Percentiles rank a stretch among this genome's conserved stretches.
Evolutionary conservation across 2,888 invertebrate species (phyloP).

Genomic region (Polydesmus complanatus): DNA sequence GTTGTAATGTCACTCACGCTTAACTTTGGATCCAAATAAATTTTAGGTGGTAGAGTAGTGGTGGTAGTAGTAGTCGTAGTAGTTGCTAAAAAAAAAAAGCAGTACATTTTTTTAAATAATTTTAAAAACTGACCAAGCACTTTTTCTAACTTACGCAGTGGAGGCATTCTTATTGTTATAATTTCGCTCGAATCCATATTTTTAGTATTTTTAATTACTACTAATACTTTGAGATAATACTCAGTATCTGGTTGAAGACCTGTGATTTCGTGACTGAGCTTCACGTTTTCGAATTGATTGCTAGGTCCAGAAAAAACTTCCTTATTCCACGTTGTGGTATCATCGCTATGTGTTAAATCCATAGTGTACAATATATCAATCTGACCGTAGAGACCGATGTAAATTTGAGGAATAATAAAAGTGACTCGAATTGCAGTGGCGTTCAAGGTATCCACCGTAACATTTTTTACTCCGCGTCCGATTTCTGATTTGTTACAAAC

Average conservation of each 20-base stretch:
- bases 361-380: constrained; percentile 71
- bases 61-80: constrained; percentile 31
- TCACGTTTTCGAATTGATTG: constrained; percentile 68
- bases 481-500: constrained; percentile 18
- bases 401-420: constrained; percentile 64
- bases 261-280: constrained; percentile 67
- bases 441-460: constrained; percentile 48
- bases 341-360: constrained; percentile 33
- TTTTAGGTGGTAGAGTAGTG: constrained; percentile 44
- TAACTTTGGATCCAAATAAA: constrained; percentile 57
- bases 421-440: constrained; percentile 64
- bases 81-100: constrained; percentile 6
- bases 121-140: neutral
- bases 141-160: constrained; percentile 31
- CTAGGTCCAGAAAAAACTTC: constrained; percentile 78
- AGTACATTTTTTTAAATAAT: neutral
- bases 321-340: constrained; percentile 48
- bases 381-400: constrained; percentile 72
- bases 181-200: constrained; percentile 64
- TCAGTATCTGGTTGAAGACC: constrained; percentile 61
- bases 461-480: constrained; percentile 22
- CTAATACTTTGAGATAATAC: constrained; percentile 67
- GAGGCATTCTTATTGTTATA: constrained; percentile 54
- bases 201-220: constrained; percentile 59
- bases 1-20: constrained; percentile 59